Base-by-base conservation (phyloP, 2,113 vertebrate species). In the Aegotheles bennettii region DNA sequence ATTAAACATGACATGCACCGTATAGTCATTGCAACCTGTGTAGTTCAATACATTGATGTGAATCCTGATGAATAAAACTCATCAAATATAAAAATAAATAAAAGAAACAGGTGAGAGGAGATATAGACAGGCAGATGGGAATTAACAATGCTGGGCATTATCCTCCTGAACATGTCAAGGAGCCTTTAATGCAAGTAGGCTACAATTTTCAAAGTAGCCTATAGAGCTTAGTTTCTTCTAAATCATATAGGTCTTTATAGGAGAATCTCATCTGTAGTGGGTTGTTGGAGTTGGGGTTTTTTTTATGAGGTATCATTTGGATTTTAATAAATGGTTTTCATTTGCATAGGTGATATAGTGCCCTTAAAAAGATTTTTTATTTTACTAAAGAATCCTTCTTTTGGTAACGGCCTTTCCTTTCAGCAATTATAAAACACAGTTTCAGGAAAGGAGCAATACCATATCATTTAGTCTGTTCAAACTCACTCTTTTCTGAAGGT, bases 401-500 rank as follows among this genome's bases (percentile, higher is more conserved):
- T 71, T 73, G 80, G 9, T 29, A 45, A 24, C 5, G 48, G 7
- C 25, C 13, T 75, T 71, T 77, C 47, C 60, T 75, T 68, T 51
- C 31, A 59, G 47, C 50, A 75, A 23, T 87, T 94, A 14, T n/a
- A 76, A 63, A 91, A 35, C 57, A 18, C 5, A 28, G 20, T 80
- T 88, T 85, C 45, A 83, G 71, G 35, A 31, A 69, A 74, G n/a
- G 25, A 88, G 11, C 25, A 77, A 65, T 47, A 70, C 16, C 3
- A 5, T 75, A 63, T 80, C 36, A 51, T 85, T 95, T 76, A 76
- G 28, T 36, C 53, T 68, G 40, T 57, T 89, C 51, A 80, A 74
- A 70, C 29, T 21, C 35, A 16, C 24, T 73, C 6, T 89, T 84
- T 84, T 94, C 63, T 81, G 28, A 60, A 69, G 45, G 6, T 86